phyloP scores from a whole-genome alignment of 2,888 invertebrate genomes.

The Drosophila barbarae region DNA sequence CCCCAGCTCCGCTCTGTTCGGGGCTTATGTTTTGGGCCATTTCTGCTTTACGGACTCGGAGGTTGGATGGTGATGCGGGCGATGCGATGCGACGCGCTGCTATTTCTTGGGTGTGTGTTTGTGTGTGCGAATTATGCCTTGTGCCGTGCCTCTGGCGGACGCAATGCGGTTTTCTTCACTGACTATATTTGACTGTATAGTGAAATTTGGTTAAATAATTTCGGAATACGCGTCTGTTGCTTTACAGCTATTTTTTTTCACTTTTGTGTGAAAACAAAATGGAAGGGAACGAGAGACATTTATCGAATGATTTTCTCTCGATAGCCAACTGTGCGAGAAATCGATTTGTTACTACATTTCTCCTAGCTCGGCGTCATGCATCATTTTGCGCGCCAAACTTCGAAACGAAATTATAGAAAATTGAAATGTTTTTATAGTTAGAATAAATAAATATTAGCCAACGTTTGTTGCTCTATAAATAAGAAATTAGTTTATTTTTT shows the following conservation, averaged over 20 bases:
- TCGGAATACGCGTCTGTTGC: constrained; percentile 58
- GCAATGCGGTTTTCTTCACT: constrained; percentile 34
- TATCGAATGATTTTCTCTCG: constrained; percentile 2
- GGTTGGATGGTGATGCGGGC: constrained; percentile 12
- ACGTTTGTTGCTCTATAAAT: neutral
- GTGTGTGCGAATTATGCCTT: constrained; percentile 44
- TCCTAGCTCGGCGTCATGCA: neutral
- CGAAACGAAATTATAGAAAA: neutral
- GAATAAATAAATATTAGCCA: neutral
- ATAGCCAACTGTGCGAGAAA: constrained; percentile 1
- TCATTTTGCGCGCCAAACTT: neutral
- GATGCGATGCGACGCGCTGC: constrained; percentile 34
- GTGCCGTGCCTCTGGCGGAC: constrained; percentile 27
- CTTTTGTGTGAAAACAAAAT: constrained; percentile 66
- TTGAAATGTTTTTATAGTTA: neutral
- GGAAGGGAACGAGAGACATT: constrained; percentile 52
- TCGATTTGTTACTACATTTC: neutral
- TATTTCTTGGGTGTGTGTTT: neutral
- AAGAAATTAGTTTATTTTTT: neutral
- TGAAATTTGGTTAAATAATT: constrained; percentile 55
- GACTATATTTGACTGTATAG: constrained; percentile 44
- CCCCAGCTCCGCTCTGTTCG: constrained; percentile 86
- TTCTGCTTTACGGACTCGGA: constrained; percentile 9
- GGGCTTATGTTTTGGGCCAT: constrained; percentile 96
- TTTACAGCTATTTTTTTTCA: constrained; percentile 63